Conservation (phyloP, 1,140 invertebrate genomes). For the Triops cancriformis region DNA sequence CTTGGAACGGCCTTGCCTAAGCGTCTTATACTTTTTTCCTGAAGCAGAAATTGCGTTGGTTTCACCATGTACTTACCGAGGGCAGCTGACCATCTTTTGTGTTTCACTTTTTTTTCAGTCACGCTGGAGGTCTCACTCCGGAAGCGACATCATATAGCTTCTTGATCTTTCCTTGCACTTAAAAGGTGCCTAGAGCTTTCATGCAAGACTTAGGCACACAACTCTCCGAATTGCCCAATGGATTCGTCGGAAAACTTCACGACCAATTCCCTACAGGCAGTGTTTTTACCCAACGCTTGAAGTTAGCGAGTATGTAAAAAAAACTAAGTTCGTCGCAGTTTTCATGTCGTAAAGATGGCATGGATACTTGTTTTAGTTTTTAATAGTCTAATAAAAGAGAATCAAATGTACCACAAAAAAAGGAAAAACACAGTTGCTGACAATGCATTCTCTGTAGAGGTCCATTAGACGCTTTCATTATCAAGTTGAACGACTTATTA, state of each 20-base stretch:
- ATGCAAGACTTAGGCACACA: background rate
- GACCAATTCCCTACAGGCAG: background rate
- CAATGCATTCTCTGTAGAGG: no score
- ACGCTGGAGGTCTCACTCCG: background rate
- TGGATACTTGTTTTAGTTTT: background rate
- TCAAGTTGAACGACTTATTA: background rate
- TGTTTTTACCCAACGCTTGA: background rate
- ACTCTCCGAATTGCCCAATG: background rate
- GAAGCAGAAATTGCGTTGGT: background rate
- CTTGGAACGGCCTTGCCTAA: constrained; percentile 8
- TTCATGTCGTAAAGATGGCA: background rate
- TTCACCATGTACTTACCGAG: background rate
- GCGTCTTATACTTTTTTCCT: background rate
- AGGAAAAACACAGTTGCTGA: no score
- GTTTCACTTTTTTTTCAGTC: background rate
- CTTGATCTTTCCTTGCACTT: background rate
- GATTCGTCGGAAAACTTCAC: background rate
- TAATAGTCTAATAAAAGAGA: background rate
- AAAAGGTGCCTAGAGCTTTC: background rate
- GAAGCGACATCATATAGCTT: background rate
- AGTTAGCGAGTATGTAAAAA: background rate
- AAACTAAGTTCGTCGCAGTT: background rate
- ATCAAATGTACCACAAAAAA: background rate
- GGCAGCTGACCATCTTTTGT: background rate
- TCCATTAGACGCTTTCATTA: no score